Conservation (phyloP, 2,888 invertebrate genomes). For the Chromoteleia sp. region DNA sequence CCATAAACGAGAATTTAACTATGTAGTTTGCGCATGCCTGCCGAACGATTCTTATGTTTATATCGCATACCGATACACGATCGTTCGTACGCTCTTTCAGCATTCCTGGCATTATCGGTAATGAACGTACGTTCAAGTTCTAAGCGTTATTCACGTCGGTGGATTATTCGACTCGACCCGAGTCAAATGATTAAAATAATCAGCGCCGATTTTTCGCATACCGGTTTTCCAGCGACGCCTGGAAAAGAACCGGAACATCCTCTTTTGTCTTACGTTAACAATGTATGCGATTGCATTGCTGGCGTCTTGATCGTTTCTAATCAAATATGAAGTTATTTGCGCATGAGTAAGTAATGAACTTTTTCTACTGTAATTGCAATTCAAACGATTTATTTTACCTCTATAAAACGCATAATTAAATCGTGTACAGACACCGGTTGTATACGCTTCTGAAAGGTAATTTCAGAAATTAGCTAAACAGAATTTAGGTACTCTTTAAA, state of each 20-base stretch:
- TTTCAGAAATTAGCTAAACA: too few species aligned
- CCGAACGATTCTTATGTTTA: constrained; percentile 70
- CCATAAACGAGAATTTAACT: constrained; percentile 68
- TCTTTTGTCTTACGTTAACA: constrained; percentile 36
- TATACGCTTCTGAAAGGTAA: too few species aligned
- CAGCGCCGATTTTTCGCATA: constrained; percentile 62
- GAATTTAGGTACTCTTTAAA: too few species aligned
- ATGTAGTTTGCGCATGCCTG: constrained; percentile 65
- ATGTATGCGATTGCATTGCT: constrained; percentile 10
- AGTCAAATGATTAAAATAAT: constrained; percentile 62
- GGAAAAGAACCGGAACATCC: constrained; percentile 39
- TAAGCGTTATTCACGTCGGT: constrained; percentile 57
- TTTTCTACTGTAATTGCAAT: too few species aligned
- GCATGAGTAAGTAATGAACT: too few species aligned
- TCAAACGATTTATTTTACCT: too few species aligned
- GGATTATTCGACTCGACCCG: constrained; percentile 53
- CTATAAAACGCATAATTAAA: too few species aligned
- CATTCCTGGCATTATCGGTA: constrained; percentile 69
- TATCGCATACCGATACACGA: constrained; percentile 62
- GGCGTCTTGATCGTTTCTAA: not conserved
- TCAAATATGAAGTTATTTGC: too few species aligned
- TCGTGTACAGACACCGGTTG: too few species aligned
- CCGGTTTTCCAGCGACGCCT: constrained; percentile 45
- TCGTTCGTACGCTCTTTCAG: constrained; percentile 66
- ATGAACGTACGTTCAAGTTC: constrained; percentile 59